A percentile compares a stretch with the other conserved stretches of the same genome.
phyloP scores from a whole-genome alignment of 1,140 invertebrate genomes.

The Saccostrea glomerata region DNA sequence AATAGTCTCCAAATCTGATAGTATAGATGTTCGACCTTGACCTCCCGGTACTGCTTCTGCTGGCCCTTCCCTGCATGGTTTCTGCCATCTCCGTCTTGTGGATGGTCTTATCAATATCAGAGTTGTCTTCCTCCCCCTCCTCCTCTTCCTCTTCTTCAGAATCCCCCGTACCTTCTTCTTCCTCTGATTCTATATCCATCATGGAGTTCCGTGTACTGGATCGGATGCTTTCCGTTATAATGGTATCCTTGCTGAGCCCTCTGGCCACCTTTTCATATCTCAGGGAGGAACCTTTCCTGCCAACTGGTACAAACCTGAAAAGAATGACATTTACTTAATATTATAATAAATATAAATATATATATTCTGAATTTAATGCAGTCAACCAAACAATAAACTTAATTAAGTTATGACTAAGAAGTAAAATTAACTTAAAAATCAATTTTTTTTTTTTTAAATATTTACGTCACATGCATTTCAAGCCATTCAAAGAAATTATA shows the following conservation, averaged over 20 bases:
- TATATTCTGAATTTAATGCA: too few relatives aligned
- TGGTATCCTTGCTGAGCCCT: slow-evolving; percentile 53
- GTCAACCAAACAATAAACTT: too few relatives aligned
- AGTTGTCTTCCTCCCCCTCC: background rate
- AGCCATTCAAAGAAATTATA: too few relatives aligned
- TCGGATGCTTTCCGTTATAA: background rate
- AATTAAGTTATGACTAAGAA: too few relatives aligned
- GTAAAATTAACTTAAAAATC: too few relatives aligned
- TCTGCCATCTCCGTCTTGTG: background rate
- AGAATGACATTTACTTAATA: too few relatives aligned
- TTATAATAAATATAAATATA: too few relatives aligned
- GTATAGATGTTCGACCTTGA: background rate
- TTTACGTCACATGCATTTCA: too few relatives aligned
- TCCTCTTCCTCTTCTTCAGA: slow-evolving; percentile 40
- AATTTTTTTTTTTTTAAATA: too few relatives aligned
- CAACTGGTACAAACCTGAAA: slow-evolving; percentile 47
- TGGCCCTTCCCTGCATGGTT: background rate
- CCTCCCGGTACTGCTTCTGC: background rate
- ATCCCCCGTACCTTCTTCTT: background rate
- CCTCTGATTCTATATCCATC: background rate
- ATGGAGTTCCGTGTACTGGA: slow-evolving; percentile 1
- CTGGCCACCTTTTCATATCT: slow-evolving; percentile 48
- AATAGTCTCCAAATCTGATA: too few relatives aligned
- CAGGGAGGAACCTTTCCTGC: slow-evolving; percentile 46
- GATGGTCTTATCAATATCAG: slow-evolving; percentile 23